Evolutionary conservation across 2,113 vertebrate species (phyloP).

Genomic region (Stegastes partitus): DNA sequence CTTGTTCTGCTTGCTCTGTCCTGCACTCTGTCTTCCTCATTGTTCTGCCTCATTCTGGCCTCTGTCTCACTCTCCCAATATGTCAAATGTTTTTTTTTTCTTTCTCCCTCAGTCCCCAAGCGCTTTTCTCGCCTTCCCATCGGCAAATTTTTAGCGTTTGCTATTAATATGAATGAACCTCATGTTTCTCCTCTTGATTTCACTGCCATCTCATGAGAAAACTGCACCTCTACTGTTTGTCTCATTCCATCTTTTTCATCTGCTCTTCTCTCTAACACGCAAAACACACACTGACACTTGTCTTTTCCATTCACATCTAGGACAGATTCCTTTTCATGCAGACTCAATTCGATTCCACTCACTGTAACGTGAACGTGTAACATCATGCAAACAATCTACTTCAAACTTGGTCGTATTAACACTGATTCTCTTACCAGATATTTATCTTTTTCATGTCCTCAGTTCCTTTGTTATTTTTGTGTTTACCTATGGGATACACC

Average conservation of each 20-base stretch:
- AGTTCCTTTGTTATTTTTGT: background rate
- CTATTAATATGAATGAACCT: constrained; percentile 52
- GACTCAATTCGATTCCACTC: background rate
- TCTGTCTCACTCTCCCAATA: constrained; percentile 2
- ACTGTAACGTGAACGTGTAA: background rate
- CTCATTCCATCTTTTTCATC: background rate
- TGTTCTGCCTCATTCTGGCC: constrained; percentile 15
- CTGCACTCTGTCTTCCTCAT: constrained; percentile 3
- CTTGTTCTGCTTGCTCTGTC: constrained; percentile 1
- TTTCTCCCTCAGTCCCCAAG: constrained; percentile 18
- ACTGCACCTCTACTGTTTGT: constrained; percentile 19
- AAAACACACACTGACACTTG: background rate
- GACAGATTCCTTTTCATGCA: constrained; percentile 10
- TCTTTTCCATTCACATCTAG: background rate
- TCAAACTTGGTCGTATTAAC: background rate
- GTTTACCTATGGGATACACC: background rate
- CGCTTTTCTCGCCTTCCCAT: constrained; percentile 41
- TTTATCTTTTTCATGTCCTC: background rate
- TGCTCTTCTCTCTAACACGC: constrained; percentile 13
- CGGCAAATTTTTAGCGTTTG: constrained; percentile 36
- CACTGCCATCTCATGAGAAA: constrained; percentile 37
- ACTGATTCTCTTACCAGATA: background rate
- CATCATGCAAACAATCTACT: background rate
- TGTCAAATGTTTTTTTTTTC: constrained; percentile 26
- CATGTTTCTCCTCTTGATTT: constrained; percentile 27